Conservation (phyloP, 2,113 vertebrate genomes). For the Protobothrops flavoviridis region DNA sequence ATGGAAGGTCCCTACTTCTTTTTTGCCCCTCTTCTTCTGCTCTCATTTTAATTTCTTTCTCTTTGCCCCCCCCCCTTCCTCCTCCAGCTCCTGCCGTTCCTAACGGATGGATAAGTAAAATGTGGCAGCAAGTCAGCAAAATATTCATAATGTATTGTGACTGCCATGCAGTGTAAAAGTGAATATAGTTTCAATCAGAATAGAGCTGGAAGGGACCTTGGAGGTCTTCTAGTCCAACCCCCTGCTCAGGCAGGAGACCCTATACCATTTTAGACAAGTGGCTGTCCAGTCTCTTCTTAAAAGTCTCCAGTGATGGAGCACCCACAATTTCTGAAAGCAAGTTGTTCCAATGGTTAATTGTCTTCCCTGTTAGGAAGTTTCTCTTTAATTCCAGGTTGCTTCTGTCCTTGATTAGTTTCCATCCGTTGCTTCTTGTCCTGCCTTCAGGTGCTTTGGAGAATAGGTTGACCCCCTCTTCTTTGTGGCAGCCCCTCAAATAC, state of each 20-base stretch:
- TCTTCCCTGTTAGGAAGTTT: background rate
- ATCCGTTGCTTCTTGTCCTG: background rate
- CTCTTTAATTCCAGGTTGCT: background rate
- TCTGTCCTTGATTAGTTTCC: background rate
- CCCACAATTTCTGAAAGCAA: background rate
- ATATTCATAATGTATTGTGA: conserved; percentile 35
- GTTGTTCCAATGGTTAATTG: background rate
- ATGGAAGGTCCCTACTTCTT: conserved; percentile 47
- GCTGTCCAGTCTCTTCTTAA: background rate
- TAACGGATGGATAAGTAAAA: conserved; percentile 60
- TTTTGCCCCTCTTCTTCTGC: conserved; percentile 12
- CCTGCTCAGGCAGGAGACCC: background rate
- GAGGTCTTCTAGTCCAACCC: background rate
- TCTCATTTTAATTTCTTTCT: background rate
- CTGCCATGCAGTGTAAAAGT: conserved; percentile 45
- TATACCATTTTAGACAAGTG: background rate
- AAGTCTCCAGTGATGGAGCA: background rate
- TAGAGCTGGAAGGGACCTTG: background rate
- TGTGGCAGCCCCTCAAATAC: background rate
- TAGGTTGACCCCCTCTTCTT: background rate
- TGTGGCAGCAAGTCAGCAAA: conserved; percentile 56
- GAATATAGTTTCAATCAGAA: conserved; percentile 22
- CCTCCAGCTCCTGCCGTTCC: background rate
- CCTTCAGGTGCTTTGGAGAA: background rate
- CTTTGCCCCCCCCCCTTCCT: background rate